phyloP scores from a whole-genome alignment of 2,797 vertebrate genomes.

The Macrochelys suwanniensis region DNA sequence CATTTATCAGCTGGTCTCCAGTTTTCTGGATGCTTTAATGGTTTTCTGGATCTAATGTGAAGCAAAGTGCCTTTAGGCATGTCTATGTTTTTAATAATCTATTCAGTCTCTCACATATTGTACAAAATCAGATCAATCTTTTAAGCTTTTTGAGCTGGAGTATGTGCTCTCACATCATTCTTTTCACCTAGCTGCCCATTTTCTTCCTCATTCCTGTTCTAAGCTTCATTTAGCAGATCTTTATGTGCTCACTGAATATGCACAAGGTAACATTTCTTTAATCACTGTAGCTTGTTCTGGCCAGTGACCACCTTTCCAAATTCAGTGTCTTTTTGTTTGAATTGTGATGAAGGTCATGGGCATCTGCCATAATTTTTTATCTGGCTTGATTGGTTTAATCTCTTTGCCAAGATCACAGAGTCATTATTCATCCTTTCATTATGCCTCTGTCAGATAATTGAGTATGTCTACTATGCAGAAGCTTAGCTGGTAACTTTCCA shows the following conservation, averaged over 20 bases:
- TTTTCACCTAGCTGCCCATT: neutral
- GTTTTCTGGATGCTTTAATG: neutral
- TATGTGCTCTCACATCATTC: neutral
- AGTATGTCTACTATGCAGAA: neutral
- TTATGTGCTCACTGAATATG: neutral
- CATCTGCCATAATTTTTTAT: neutral
- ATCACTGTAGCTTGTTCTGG: neutral
- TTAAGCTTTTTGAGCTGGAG: neutral
- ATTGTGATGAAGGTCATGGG: neutral
- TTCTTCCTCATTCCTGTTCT: neutral
- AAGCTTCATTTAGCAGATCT: neutral
- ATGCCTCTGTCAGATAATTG: neutral
- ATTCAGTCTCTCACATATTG: neutral
- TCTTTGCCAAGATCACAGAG: conserved; percentile 2
- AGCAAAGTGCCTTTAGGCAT: neutral
- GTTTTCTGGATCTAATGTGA: neutral
- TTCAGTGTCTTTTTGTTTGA: neutral
- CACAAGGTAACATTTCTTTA: neutral
- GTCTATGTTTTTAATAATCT: neutral
- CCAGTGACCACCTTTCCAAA: neutral
- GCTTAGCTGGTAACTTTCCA: neutral
- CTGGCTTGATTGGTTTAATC: neutral
- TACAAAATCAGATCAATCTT: neutral
- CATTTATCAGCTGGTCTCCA: neutral
- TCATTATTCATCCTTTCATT: neutral